A percentile compares a stretch with the other conserved stretches of the same genome.
These are phyloP conservation scores for Apolygus lucorum DNA, from an alignment of 1,140 invertebrate genomes.

Conservation along the genomic window DNA sequence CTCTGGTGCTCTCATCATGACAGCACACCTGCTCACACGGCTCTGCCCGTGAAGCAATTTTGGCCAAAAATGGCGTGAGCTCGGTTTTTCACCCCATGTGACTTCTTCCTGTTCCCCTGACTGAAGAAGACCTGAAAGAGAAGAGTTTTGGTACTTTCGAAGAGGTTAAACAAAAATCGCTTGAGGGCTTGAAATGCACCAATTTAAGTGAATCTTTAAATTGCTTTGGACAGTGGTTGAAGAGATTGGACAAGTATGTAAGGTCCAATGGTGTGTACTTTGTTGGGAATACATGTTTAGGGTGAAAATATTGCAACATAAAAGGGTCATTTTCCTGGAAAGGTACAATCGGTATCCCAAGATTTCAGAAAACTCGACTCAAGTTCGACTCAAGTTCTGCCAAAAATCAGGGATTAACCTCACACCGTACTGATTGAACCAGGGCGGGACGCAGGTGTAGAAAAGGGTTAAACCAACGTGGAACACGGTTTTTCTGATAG, in stretches of 20 bases:
- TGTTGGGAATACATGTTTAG: slow-evolving; percentile 23
- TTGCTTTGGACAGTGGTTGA: slow-evolving; percentile 30
- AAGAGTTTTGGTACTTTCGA: slow-evolving; percentile 36
- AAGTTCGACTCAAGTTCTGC: no score
- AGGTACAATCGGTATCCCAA: no score
- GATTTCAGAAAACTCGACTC: no score
- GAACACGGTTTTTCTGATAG: no score
- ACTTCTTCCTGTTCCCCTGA: no score
- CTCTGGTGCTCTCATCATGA: slow-evolving; percentile 37
- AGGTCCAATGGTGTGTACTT: slow-evolving; percentile 29
- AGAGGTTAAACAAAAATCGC: slow-evolving; percentile 24
- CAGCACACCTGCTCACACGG: slow-evolving; percentile 35
- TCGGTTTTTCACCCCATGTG: slow-evolving; percentile 42
- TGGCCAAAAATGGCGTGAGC: slow-evolving; percentile 29
- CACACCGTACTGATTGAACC: no score
- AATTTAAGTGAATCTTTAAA: slow-evolving; percentile 29
- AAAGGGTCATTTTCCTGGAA: no score
- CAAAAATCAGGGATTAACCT: no score
- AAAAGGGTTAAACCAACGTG: no score
- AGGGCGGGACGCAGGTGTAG: no score
- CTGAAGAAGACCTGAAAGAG: slow-evolving; percentile 21
- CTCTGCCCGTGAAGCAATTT: slow-evolving; percentile 25
- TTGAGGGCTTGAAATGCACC: slow-evolving; percentile 27
- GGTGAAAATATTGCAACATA: not conserved
- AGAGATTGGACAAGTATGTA: slow-evolving; percentile 28